Evolutionary conservation across 2,888 invertebrate genomes (phyloP).

Genomic region (Fabriciana adippe): DNA sequence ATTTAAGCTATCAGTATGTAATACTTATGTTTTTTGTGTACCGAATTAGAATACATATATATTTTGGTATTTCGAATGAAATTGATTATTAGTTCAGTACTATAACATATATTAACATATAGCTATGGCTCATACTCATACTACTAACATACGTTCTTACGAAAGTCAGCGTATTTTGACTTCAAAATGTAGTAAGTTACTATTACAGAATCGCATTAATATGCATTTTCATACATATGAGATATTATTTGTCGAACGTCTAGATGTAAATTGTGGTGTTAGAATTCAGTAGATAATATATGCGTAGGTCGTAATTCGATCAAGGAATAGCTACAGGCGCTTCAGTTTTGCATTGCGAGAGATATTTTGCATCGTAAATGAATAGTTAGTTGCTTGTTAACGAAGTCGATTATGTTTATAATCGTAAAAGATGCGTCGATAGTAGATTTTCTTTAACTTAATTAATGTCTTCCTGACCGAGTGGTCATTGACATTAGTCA

Average conservation of each 20-base stretch:
- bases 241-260: conserved; percentile 25
- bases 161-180: conserved; percentile 19
- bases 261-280: conserved; percentile 30
- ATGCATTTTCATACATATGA: conserved; percentile 26
- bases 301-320: conserved; percentile 32
- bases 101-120: neutral
- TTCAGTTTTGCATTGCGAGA: conserved; percentile 36
- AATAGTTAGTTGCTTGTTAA: conserved; percentile 28
- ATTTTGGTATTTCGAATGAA: too few relatives aligned
- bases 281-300: conserved; percentile 28
- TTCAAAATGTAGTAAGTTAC: conserved; percentile 1
- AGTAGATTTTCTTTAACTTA: too few relatives aligned
- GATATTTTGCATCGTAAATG: conserved; percentile 34
- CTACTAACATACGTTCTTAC: neutral
- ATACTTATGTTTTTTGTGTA: too few relatives aligned
- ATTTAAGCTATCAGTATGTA: too few relatives aligned
- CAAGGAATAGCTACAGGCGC: conserved; percentile 34
- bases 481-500: too few relatives aligned
- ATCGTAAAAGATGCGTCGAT: conserved; percentile 16
- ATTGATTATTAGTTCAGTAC: too few relatives aligned
- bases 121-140: neutral
- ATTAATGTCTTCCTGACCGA: too few relatives aligned
- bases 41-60: too few relatives aligned
- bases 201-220: conserved; percentile 12
- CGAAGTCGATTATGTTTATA: conserved; percentile 25